Evolutionary conservation across 2,888 invertebrate species (phyloP).

Genomic region (Cephus runcator): DNA sequence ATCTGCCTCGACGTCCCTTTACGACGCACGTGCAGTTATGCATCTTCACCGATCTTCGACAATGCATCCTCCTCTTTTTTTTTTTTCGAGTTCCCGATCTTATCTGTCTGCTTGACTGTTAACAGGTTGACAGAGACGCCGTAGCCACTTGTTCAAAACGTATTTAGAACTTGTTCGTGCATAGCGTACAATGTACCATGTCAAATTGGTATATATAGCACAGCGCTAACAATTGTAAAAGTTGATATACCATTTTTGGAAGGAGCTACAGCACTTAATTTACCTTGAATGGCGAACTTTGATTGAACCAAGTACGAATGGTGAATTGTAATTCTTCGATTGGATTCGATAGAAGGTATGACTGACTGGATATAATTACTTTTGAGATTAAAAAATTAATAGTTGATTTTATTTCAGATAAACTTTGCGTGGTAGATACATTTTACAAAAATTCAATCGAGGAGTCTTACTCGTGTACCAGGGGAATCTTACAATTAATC

Average conservation of each 20-base stretch:
- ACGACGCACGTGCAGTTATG: constrained; percentile 46
- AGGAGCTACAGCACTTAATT: background rate
- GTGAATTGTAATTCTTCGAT: background rate
- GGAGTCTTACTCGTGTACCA: background rate
- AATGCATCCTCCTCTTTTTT: background rate
- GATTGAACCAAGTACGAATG: background rate
- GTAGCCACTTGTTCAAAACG: background rate
- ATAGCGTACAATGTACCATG: background rate
- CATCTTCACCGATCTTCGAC: constrained; percentile 14
- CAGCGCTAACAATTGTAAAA: background rate
- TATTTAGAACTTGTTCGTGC: background rate
- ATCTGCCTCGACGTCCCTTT: constrained; percentile 32
- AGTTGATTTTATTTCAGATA: background rate
- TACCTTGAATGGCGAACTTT: background rate
- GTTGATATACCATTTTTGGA: background rate
- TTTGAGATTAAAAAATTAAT: background rate
- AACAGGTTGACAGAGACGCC: background rate
- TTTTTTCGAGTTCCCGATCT: background rate
- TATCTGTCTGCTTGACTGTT: background rate
- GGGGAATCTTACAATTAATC: background rate
- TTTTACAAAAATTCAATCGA: background rate
- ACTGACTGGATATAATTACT: background rate
- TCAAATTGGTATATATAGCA: background rate
- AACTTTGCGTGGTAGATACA: background rate
- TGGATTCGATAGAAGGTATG: background rate